These are phyloP conservation scores for Phalacrocorax brasilianus DNA, from an alignment of 2,113 vertebrate genomes.

Conservation along the genomic window DNA sequence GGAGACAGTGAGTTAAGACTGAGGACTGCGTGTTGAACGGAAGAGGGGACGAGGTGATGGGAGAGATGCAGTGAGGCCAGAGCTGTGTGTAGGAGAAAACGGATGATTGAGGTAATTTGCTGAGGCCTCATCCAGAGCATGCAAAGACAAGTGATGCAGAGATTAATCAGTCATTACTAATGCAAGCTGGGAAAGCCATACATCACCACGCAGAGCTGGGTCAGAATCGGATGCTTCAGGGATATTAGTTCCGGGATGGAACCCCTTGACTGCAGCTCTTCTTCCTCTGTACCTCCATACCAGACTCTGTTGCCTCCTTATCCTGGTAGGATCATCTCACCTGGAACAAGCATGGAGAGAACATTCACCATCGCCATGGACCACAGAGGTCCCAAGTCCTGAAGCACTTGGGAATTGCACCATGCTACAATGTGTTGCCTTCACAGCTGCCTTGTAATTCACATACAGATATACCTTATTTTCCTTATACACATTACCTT, in stretches of 20 bases:
- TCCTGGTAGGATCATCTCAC: background rate
- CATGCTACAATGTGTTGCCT: background rate
- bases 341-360: background rate
- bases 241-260: background rate
- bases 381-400: background rate
- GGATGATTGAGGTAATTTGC: background rate
- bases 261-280: background rate
- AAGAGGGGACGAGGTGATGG: background rate
- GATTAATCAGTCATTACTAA: background rate
- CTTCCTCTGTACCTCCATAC: background rate
- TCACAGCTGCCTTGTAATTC: background rate
- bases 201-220: background rate
- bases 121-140: background rate
- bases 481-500: background rate
- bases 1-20: background rate
- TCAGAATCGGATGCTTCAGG: background rate
- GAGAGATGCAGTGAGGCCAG: background rate
- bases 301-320: background rate
- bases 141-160: background rate
- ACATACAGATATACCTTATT: background rate
- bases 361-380: rapidly evolving
- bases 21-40: background rate
- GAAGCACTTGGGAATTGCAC: background rate
- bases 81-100: background rate
- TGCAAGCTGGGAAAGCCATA: background rate